These are phyloP conservation scores for Cladorhizidae sp. DNA, from an alignment of 37 sponge, comb jelly and placozoan genomes.

Conservation along the genomic window DNA sequence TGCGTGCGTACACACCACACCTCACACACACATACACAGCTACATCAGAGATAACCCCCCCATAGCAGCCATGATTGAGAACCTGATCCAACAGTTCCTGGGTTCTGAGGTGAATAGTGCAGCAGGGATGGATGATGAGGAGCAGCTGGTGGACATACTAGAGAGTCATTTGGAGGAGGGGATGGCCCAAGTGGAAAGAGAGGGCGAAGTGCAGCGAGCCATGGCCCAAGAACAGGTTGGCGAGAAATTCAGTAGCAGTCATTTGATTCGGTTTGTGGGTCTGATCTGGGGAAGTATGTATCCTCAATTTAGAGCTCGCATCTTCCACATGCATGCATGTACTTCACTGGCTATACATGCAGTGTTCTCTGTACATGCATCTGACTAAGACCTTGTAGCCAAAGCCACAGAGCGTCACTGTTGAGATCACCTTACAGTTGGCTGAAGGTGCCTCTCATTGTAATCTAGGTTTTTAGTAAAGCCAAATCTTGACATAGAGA, in stretches of 20 bases:
- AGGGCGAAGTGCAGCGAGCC: background rate
- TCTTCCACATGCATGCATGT: too few species aligned
- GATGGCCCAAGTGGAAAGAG: conserved; percentile 2
- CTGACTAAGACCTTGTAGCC: too few species aligned
- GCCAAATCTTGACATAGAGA: too few species aligned
- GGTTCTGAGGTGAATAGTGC: background rate
- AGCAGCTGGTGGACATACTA: conserved; percentile 7
- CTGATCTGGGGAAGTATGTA: background rate
- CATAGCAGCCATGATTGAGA: conserved; percentile 25
- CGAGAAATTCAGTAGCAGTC: too few species aligned
- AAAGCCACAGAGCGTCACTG: too few species aligned
- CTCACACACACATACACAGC: too few species aligned
- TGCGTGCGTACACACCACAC: background rate
- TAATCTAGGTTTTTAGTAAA: too few species aligned
- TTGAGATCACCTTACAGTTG: too few species aligned
- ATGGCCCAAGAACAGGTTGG: conserved; percentile 26
- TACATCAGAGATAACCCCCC: conserved; percentile 12
- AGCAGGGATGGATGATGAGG: conserved; percentile 2
- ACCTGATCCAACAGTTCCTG: background rate
- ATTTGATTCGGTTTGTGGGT: too few species aligned
- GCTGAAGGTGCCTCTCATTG: too few species aligned
- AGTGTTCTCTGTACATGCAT: too few species aligned
- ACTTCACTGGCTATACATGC: too few species aligned
- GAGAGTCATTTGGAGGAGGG: conserved; percentile 27
- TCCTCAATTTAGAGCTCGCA: background rate